Evolutionary conservation across 2,888 invertebrate genomes (phyloP), one percentile per base, ranked within the genome.

Genomic region (Polyommatus icarus): DNA sequence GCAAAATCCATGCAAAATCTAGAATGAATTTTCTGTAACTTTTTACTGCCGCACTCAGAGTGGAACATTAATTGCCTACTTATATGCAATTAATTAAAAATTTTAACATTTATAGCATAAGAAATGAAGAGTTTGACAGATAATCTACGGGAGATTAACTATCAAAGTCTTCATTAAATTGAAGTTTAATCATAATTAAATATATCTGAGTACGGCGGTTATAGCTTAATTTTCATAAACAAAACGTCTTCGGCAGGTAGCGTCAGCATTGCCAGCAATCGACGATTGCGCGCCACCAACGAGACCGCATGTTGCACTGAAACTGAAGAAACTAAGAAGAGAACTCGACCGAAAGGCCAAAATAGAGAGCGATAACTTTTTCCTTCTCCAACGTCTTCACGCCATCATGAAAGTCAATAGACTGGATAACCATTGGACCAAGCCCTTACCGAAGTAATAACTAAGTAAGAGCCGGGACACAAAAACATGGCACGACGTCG

Each of bases 311-410:
- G 96, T 97, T 7, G 92, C 94, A 10, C 87, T 94, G 78, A 97
- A 97, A 86, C 91, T 96, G 79, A 97, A 97, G 90, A 96, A 96
- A 86, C 90, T 95, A 76, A 96, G 97, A 86, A 94, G 94, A 61
- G 97, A 97, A 89, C 91, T 91, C 57, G 97, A 97, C 85, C 94
- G 97, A 61, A 94, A 94, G 82, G 87, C 90, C 78, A 94, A 95
- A 88, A 96, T 97, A 72, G 95, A 96, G 87, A 90, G 91, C 76
- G 96, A 97, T 84, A 97, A 97, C 90, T 95, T 95, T 83, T 94
- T 95, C 72, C 88, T 97, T 78, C 89, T 97, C 82, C 96, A 96
- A 89, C 95, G 96, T 76, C 92, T 97, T 81, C 92, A 93, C 78
- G 92, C 94, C 81, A 96, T 97, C 83, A 97, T 96, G 96, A 91